Base-by-base conservation (phyloP, 1,140 invertebrate species). In the Drosophila ambigua region DNA sequence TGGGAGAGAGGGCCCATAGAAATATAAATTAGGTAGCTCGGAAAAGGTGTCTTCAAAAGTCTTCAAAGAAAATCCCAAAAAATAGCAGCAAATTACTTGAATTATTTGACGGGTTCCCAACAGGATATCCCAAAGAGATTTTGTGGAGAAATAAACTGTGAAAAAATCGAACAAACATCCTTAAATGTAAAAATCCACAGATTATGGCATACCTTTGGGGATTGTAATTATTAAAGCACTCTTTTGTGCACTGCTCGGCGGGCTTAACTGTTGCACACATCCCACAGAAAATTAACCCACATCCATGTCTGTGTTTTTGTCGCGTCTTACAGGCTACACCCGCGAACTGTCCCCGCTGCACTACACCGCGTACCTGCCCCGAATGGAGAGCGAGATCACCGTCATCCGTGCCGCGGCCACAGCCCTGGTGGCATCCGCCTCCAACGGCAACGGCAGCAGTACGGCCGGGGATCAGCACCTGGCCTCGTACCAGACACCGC, bases 341-440 rank as follows among this genome's bases (percentile, higher is more conserved):
- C 93, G 94, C 73, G 94, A 94, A 85, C 92, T 94, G 84, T 94
- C 94, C 85, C 93, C 94, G 90, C 93, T 94, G 79, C 94, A 94
- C 83, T 94, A 94, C 91, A 94, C 94, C 73, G 94, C 94, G 72
- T 94, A 94, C 92, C 92, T 94, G 82, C 94, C 94, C 67, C 72
- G 92, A 62, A 90, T 92, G 74, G 92, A 92, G 66, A 90, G 88
- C 72, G 93, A 94, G 91, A 93, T 94, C 90, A 93, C 92, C 79
- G 91, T 93, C 71, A 93, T 92, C 62, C 90, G 91, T 43, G 89
- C 79, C 41, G 81, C 90, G 16, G 82, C 84, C 53, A 78, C 84
- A 53, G 79, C 88, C 50, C 72, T 87, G 77, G 91, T 85, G 77
- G 83, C 90, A 81, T 75, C 91, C 79, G 69, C 77, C 50, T 72